phyloP scores from a whole-genome alignment of 2,797 vertebrate species.

The Melanotaenia nigrans region DNA sequence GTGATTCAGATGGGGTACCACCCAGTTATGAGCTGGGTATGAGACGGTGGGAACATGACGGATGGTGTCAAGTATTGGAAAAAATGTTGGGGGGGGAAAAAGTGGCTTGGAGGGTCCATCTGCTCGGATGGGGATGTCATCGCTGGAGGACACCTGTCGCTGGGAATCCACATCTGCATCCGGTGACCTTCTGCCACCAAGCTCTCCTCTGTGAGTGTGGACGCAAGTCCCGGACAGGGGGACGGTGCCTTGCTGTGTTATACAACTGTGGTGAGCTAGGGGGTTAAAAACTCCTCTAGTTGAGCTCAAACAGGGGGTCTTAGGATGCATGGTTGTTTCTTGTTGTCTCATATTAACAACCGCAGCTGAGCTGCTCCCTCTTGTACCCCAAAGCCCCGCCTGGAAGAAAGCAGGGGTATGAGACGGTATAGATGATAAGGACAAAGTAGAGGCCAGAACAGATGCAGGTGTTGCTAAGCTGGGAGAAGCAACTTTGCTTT shows the following conservation, averaged over 20 bases:
- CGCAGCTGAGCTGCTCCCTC: conserved; percentile 4
- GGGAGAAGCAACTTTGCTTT: background rate
- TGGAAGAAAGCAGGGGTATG: conserved; percentile 43
- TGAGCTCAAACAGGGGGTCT: conserved; percentile 8
- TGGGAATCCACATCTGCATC: conserved; percentile 40
- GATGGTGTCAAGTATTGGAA: conserved; percentile 9
- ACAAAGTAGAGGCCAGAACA: background rate
- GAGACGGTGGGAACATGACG: conserved; percentile 21
- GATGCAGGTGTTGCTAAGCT: conserved; percentile 1
- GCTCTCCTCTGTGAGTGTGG: conserved; percentile 2
- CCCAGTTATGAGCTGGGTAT: conserved; percentile 45
- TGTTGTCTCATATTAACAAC: conserved; percentile 4
- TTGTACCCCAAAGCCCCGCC: conserved; percentile 45
- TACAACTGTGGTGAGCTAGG: background rate
- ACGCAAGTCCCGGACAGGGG: conserved; percentile 7
- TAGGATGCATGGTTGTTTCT: conserved; percentile 12
- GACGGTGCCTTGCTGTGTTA: conserved; percentile 12
- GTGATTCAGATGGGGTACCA: conserved; percentile 55
- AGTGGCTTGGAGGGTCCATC: background rate
- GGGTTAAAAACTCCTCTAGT: conserved; percentile 7
- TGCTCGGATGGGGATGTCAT: conserved; percentile 28
- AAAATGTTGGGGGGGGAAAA: conserved; percentile 7
- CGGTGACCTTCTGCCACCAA: background rate
- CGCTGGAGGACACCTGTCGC: conserved; percentile 63
- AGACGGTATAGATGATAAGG: background rate